A percentile compares a stretch with the other conserved stretches of the same genome.
Evolutionary conservation across 2,888 invertebrate genomes (phyloP).

Genomic region (Drosophila emarginata): DNA sequence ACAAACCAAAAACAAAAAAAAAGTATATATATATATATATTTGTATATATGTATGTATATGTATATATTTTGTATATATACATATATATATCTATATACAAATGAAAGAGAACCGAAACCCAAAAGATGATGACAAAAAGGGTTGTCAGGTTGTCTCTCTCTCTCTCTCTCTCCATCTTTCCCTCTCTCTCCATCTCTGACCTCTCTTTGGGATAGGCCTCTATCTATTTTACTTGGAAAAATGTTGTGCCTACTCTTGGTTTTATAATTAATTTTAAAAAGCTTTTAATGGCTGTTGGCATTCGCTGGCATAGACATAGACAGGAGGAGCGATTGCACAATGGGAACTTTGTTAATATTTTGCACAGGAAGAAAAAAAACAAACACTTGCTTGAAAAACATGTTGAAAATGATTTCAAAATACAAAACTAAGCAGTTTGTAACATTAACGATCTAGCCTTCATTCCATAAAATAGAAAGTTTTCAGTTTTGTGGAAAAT

Average conservation of each 20-base stretch:
- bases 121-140: constrained; percentile 46
- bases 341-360: too few relatives aligned
- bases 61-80: not conserved
- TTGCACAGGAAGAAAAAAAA: too few relatives aligned
- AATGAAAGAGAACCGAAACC: constrained; percentile 7
- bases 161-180: constrained; percentile 35
- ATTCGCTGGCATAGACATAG: constrained; percentile 43
- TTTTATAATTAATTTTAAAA: constrained; percentile 74
- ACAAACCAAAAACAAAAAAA: not conserved
- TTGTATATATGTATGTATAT: not conserved
- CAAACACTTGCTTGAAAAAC: too few relatives aligned
- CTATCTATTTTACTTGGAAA: constrained; percentile 52
- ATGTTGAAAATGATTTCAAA: too few relatives aligned
- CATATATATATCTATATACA: not conserved
- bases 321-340: too few relatives aligned
- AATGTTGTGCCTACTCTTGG: constrained; percentile 67
- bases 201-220: constrained; percentile 12
- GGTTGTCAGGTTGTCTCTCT: constrained; percentile 57
- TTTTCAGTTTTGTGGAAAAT: too few relatives aligned
- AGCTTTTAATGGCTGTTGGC: constrained; percentile 73
- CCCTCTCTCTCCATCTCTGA: constrained; percentile 7
- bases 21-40: not conserved
- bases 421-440: too few relatives aligned
- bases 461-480: too few relatives aligned
- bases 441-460: too few relatives aligned